Conservation (phyloP, 1,140 invertebrate genomes). For the Probaryconus sp. region DNA sequence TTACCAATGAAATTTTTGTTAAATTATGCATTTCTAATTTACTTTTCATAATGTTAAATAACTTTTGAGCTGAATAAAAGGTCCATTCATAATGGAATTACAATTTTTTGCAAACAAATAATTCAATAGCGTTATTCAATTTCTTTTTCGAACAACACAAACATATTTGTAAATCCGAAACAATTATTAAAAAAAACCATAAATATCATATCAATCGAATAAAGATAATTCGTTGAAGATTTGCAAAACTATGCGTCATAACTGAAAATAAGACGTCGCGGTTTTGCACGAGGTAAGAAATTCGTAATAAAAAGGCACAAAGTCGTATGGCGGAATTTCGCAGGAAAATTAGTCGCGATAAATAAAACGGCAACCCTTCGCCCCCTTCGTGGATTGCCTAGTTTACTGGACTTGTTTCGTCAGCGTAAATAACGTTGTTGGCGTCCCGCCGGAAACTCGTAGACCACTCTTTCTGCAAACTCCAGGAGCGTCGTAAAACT, state of each 20-base stretch:
- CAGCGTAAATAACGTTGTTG: constrained; percentile 65
- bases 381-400: constrained; percentile 24
- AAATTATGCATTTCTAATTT: no score
- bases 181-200: no score
- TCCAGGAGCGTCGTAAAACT: constrained; percentile 60
- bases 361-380: constrained; percentile 65
- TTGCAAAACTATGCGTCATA: constrained; percentile 49
- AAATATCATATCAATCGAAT: constrained; percentile 18
- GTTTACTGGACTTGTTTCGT: constrained; percentile 68
- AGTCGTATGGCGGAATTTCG: constrained; percentile 46
- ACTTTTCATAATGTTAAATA: no score
- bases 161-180: no score
- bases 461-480: constrained; percentile 59
- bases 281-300: constrained; percentile 38
- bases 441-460: constrained; percentile 57
- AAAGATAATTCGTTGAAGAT: constrained; percentile 36
- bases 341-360: constrained; percentile 62
- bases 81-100: no score
- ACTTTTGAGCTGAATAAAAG: no score
- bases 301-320: constrained; percentile 35
- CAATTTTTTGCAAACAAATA: no score
- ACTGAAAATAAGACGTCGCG: constrained; percentile 41
- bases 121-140: no score
- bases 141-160: no score
- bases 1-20: no score